A percentile compares a stretch with the other conserved stretches of the same genome.
Conservation (phyloP, 2,113 vertebrate genomes). For the Equus quagga region DNA sequence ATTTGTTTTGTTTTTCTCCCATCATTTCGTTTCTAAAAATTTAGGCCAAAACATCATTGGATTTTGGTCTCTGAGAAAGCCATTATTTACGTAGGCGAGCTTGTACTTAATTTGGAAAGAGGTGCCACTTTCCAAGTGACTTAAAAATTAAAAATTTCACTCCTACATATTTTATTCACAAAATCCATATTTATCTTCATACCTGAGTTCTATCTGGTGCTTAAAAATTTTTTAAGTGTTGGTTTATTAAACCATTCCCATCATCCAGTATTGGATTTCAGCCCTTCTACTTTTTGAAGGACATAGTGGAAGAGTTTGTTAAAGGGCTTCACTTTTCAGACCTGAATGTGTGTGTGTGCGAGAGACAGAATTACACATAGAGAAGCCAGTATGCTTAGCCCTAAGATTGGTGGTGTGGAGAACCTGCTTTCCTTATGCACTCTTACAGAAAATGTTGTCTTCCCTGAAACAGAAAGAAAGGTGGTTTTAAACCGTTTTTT, state of each 20-base stretch:
- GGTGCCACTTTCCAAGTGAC: background rate
- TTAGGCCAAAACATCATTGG: background rate
- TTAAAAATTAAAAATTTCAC: background rate
- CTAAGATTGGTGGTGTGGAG: background rate
- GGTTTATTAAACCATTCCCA: background rate
- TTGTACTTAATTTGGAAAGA: conserved; percentile 23
- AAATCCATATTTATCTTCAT: background rate
- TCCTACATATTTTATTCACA: background rate
- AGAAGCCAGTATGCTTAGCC: background rate
- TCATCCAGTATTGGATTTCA: conserved; percentile 24
- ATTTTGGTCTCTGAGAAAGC: conserved; percentile 17
- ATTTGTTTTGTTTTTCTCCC: conserved; percentile 20
- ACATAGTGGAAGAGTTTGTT: background rate
- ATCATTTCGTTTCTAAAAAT: background rate
- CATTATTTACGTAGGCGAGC: background rate
- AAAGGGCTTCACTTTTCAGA: background rate
- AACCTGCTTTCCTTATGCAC: background rate
- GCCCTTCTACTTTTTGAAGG: background rate
- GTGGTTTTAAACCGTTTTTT: background rate
- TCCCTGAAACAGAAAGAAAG: background rate
- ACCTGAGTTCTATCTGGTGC: conserved; percentile 2
- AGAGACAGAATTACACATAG: background rate
- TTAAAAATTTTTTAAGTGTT: conserved; percentile 20
- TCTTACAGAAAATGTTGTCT: background rate
- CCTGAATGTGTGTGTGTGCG: background rate